Conservation (phyloP, 2,113 vertebrate genomes). For the Amazona vittata region DNA sequence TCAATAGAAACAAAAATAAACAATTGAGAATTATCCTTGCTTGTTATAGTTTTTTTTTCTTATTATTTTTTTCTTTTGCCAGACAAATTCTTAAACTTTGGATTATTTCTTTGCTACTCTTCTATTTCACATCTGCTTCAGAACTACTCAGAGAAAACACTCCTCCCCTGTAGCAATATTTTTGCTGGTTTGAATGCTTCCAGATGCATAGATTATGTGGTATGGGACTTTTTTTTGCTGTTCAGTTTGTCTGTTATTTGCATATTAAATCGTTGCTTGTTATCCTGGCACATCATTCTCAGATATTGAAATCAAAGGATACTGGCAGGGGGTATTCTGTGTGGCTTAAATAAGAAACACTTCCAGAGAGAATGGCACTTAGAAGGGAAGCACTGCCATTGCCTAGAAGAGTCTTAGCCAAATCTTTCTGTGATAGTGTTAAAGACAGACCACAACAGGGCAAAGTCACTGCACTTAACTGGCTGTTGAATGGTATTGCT, state of each 20-base stretch:
- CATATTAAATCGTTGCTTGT: constrained; percentile 24
- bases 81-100: neutral
- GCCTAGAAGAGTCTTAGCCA: neutral
- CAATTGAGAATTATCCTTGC: neutral
- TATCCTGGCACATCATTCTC: neutral
- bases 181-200: neutral
- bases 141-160: neutral
- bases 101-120: neutral
- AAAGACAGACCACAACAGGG: neutral
- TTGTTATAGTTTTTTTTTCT: neutral
- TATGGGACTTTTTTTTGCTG: neutral
- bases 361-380: neutral
- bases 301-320: constrained; percentile 13
- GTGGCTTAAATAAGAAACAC: neutral
- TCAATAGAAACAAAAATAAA: neutral
- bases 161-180: neutral
- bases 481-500: neutral
- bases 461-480: neutral
- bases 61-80: neutral
- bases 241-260: constrained; percentile 4
- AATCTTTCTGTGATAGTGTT: neutral
- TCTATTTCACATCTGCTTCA: neutral
- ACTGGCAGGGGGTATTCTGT: neutral
- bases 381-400: neutral
- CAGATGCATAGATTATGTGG: constrained; percentile 3